Evolutionary conservation across 2,113 vertebrate species (phyloP).

Genomic region (Balaeniceps rex): DNA sequence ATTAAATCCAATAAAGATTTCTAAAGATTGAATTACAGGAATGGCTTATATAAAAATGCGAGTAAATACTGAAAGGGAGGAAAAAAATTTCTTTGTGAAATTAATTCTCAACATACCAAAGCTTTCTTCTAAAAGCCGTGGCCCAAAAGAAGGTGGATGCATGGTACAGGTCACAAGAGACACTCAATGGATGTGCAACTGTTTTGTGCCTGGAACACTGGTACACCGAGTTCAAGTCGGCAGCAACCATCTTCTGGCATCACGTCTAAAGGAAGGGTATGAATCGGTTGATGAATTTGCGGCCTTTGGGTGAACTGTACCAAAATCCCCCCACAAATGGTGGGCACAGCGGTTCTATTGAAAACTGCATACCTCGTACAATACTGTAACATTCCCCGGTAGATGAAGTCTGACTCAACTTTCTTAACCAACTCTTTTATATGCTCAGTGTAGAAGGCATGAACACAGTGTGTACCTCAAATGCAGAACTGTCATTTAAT

Average conservation of each 20-base stretch:
- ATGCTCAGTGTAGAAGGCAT: background rate
- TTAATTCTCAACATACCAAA: background rate
- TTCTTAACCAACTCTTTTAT: background rate
- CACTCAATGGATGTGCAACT: background rate
- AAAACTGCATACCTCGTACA: background rate
- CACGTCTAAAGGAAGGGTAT: background rate
- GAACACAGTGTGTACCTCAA: background rate
- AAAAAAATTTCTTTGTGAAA: background rate
- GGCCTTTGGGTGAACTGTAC: background rate
- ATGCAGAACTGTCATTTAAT: constrained; percentile 5
- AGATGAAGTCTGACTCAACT: background rate
- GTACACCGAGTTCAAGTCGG: background rate
- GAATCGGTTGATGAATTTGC: background rate
- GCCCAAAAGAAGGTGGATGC: background rate
- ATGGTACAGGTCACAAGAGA: background rate
- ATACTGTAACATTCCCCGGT: background rate
- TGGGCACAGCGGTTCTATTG: background rate
- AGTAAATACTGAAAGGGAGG: background rate
- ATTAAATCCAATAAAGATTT: background rate
- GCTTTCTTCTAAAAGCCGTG: background rate
- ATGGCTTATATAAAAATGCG: accelerated
- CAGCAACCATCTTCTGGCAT: background rate
- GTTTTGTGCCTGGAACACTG: background rate
- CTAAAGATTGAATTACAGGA: background rate
- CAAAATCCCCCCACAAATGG: background rate